These are phyloP conservation scores for Choreutis nemorana DNA, from an alignment of 2,888 invertebrate species.

Conservation along the genomic window DNA sequence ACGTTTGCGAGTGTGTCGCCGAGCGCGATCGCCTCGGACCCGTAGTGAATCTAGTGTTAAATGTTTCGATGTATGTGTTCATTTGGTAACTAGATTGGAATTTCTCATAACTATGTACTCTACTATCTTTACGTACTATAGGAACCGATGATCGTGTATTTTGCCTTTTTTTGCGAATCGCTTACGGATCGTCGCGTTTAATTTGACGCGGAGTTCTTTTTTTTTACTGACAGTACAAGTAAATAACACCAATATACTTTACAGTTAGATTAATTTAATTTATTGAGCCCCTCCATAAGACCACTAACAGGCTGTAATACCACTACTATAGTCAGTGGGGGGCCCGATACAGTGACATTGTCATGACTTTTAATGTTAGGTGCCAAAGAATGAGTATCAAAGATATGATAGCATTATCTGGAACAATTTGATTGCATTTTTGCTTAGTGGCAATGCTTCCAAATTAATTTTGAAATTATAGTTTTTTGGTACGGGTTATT, in stretches of 20 bases:
- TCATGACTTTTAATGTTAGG: conserved; percentile 47
- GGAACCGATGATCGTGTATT: conserved; percentile 31
- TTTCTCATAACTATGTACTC: conserved; percentile 27
- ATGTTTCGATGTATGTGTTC: conserved; percentile 62
- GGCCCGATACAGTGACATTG: conserved; percentile 31
- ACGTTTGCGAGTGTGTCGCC: conserved; percentile 36
- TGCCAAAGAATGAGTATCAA: conserved; percentile 66
- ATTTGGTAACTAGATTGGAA: conserved; percentile 49
- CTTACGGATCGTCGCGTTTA: conserved; percentile 39
- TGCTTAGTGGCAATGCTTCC: conserved; percentile 50
- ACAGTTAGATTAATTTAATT: conserved; percentile 10
- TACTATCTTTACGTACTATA: conserved; percentile 32
- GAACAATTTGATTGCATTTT: conserved; percentile 45
- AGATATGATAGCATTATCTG: conserved; percentile 43
- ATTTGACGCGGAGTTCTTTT: conserved; percentile 19
- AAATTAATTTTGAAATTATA: conserved; percentile 46
- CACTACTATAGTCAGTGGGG: conserved; percentile 23
- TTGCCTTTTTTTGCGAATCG: conserved; percentile 29
- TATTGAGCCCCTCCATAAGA: conserved; percentile 12
- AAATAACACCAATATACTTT: conserved; percentile 20
- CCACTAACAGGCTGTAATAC: conserved; percentile 21
- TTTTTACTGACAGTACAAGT: conserved; percentile 32
- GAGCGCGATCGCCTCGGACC: conserved; percentile 48
- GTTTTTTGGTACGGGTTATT: conserved; percentile 58
- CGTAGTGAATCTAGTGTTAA: conserved; percentile 48